Evolutionary conservation across 2,113 vertebrate species (phyloP).

Genomic region (Myotis yumanensis): DNA sequence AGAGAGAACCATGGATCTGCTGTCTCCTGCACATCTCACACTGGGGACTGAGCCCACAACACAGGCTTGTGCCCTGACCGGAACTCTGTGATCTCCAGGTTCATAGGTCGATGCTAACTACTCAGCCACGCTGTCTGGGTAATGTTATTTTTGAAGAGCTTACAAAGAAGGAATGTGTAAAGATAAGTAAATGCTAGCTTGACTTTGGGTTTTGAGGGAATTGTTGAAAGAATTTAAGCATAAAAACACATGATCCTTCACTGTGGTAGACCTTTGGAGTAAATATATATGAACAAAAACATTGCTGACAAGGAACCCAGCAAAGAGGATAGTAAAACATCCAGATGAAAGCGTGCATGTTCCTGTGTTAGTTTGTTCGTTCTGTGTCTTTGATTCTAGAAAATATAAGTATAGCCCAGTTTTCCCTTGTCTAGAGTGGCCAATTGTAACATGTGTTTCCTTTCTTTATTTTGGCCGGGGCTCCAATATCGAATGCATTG

Average conservation of each 20-base stretch:
- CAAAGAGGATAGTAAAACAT: not conserved
- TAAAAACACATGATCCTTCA: not conserved
- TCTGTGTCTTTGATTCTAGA: not conserved
- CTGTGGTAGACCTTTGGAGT: not conserved
- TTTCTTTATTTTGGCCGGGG: not conserved
- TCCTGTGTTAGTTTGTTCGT: not conserved
- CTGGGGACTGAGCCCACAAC: too few species aligned
- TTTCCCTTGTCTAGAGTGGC: not conserved
- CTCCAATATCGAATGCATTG: accelerated
- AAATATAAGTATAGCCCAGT: not conserved
- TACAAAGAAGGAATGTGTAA: not conserved
- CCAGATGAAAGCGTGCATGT: not conserved
- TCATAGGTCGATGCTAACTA: too few species aligned
- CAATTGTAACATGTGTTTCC: not conserved
- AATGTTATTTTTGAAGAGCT: constrained; percentile 13
- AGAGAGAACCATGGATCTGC: too few species aligned
- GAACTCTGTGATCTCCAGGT: too few species aligned
- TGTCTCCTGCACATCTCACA: too few species aligned
- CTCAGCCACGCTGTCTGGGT: too few species aligned
- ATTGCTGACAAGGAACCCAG: not conserved
- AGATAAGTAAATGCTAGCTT: not conserved
- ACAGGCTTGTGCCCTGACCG: too few species aligned
- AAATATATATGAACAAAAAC: not conserved
- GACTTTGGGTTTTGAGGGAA: not conserved
- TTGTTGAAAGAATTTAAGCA: not conserved